These are phyloP conservation scores for Spheniscus mendiculus DNA, from an alignment of 2,113 vertebrate species.

Conservation along the genomic window DNA sequence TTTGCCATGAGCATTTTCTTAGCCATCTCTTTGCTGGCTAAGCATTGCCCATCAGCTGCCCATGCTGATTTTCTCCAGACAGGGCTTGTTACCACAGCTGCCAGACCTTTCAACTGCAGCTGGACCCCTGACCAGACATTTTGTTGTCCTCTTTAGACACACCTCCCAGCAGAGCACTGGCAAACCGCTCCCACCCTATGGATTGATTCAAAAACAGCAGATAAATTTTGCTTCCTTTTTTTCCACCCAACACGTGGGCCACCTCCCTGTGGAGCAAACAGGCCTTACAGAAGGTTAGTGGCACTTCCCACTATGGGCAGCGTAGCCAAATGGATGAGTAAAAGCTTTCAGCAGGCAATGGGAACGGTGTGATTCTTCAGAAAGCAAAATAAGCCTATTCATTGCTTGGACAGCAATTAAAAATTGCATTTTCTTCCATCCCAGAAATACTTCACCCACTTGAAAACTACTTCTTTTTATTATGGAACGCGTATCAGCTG, in stretches of 20 bases:
- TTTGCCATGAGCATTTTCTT: no score
- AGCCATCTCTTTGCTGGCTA: not conserved
- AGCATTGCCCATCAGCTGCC: not conserved
- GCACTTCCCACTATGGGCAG: not conserved
- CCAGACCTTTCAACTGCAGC: not conserved
- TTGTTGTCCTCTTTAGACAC: not conserved
- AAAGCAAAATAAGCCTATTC: not conserved
- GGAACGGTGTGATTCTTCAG: not conserved
- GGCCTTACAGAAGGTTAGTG: not conserved
- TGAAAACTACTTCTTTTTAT: not conserved
- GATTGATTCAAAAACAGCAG: not conserved
- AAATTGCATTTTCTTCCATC: not conserved
- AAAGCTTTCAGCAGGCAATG: not conserved
- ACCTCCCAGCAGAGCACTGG: not conserved
- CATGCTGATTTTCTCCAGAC: not conserved
- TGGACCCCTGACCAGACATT: not conserved
- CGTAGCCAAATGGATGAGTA: accelerated
- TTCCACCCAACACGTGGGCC: accelerated
- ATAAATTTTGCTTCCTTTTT: not conserved
- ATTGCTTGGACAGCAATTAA: not conserved
- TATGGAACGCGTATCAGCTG: not conserved
- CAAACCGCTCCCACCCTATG: not conserved
- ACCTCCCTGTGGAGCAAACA: not conserved
- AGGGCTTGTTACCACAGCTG: not conserved
- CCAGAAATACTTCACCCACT: not conserved